These are phyloP conservation scores for Blastomussa wellsi DNA, from an alignment of 92 coral and sea anemone species.

Conservation along the genomic window DNA sequence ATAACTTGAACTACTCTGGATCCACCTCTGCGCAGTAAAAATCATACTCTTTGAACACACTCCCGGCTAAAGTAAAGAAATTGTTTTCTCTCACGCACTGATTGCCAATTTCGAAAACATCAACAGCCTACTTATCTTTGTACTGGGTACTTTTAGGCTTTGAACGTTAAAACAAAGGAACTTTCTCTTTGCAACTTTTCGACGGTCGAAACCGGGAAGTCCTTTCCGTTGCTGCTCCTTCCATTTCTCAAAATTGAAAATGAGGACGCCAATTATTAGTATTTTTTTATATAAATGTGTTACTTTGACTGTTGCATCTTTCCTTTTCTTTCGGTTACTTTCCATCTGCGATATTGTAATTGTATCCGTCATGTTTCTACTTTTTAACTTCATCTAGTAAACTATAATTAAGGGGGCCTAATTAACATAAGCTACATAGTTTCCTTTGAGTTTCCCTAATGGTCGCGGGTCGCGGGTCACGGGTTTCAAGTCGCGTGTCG, in stretches of 20 bases:
- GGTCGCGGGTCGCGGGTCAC: too few species aligned
- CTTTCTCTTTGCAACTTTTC: constrained; percentile 25
- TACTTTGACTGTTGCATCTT: neutral
- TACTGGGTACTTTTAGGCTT: constrained; percentile 41
- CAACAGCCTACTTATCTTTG: constrained; percentile 16
- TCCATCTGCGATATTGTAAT: too few species aligned
- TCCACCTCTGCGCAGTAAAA: too few species aligned
- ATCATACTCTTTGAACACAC: neutral
- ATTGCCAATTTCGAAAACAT: neutral
- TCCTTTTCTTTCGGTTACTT: too few species aligned
- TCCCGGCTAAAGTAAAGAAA: too few species aligned
- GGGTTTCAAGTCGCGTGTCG: too few species aligned
- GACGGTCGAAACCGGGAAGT: constrained; percentile 20
- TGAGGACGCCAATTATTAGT: constrained; percentile 9
- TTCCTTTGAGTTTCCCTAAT: too few species aligned
- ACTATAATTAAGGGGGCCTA: too few species aligned
- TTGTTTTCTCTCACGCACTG: neutral
- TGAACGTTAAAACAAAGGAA: constrained; percentile 32
- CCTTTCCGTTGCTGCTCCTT: neutral
- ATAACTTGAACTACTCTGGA: too few species aligned
- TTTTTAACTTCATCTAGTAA: too few species aligned
- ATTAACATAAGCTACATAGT: too few species aligned
- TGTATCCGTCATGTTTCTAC: too few species aligned
- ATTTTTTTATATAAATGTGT: neutral
- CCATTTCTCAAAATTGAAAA: constrained; percentile 22